Conservation (phyloP, 2,797 vertebrate genomes). For the Rhabdophis nuchalis region DNA sequence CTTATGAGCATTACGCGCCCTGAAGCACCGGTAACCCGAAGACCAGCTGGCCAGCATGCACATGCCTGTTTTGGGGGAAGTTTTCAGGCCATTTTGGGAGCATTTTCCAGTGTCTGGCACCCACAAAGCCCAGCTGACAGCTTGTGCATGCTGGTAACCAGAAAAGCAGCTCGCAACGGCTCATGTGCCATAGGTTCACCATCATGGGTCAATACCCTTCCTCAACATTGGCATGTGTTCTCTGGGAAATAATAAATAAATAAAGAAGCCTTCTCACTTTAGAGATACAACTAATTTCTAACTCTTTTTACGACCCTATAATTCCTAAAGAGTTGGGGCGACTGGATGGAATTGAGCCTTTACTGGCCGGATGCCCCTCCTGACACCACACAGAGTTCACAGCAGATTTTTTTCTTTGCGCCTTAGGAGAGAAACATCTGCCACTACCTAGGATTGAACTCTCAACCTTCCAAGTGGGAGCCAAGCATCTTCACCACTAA, state of each 20-base stretch:
- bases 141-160: too few species aligned
- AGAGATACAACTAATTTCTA: neutral
- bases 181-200: too few species aligned
- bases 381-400: neutral
- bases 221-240: neutral
- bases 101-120: too few species aligned
- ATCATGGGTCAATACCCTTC: neutral
- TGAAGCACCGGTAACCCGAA: too few species aligned
- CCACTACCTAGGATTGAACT: neutral
- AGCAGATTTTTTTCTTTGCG: neutral
- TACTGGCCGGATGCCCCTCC: neutral
- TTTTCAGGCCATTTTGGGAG: too few species aligned
- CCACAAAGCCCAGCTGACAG: too few species aligned
- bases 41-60: too few species aligned
- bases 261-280: neutral
- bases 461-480: neutral
- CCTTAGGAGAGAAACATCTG: neutral
- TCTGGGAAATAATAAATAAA: neutral
- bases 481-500: neutral
- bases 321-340: neutral
- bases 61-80: too few species aligned
- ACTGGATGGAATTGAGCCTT: neutral
- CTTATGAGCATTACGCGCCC: too few species aligned
- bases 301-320: neutral
- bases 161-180: too few species aligned